Percentiles rank a stretch among this genome's conserved stretches.
Conservation (phyloP, 53 echinoderm and acorn worm species). For the Patiria pectinifera region DNA sequence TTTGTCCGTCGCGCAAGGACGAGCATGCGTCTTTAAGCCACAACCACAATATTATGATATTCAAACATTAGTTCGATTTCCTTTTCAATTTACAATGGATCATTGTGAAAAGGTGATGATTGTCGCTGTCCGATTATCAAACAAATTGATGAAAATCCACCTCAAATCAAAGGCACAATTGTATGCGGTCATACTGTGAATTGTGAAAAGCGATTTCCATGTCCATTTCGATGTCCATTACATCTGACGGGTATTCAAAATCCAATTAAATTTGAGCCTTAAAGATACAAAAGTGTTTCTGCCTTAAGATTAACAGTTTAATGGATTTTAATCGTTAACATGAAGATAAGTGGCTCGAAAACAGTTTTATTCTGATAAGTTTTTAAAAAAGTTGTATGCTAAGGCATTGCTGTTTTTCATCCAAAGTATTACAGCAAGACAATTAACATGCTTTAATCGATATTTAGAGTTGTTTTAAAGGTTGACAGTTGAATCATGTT, state of each 20-base stretch:
- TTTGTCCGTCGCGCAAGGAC: too few relatives aligned
- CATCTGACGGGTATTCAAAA: too few relatives aligned
- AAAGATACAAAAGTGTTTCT: too few relatives aligned
- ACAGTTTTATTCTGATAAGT: neutral
- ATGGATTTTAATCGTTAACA: too few relatives aligned
- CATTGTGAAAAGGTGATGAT: slow-evolving; percentile 17
- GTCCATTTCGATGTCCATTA: neutral
- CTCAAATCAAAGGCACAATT: slow-evolving; percentile 8
- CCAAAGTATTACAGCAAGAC: slow-evolving; percentile 1
- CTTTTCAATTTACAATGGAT: slow-evolving; percentile 23
- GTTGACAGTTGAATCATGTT: neutral
- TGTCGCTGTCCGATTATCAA: slow-evolving; percentile 5
- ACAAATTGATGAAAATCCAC: neutral
- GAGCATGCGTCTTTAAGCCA: neutral
- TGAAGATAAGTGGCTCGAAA: too few relatives aligned
- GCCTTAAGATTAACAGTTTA: too few relatives aligned
- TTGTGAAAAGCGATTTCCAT: too few relatives aligned
- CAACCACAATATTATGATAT: slow-evolving; percentile 1
- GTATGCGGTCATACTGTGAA: slow-evolving; percentile 6
- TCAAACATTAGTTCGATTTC: neutral
- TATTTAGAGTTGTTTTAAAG: neutral
- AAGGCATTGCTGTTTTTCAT: neutral
- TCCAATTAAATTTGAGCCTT: too few relatives aligned
- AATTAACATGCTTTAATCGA: neutral
- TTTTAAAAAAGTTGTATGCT: neutral